phyloP scores from a whole-genome alignment of 2,113 vertebrate genomes.

The Collichthys lucidus region DNA sequence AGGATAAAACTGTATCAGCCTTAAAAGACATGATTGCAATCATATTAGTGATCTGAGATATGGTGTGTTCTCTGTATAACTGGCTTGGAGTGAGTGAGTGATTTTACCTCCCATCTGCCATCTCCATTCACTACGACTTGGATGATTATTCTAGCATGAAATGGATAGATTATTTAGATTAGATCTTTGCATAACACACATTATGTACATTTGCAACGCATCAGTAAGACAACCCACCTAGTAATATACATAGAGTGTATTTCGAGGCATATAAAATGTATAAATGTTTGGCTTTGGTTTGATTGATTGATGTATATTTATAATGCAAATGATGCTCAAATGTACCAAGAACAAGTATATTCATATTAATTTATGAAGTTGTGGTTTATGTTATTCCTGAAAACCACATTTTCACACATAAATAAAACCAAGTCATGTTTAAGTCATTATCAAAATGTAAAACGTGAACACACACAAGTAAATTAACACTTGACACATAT shows the following conservation, averaged over 20 bases:
- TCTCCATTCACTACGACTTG: neutral
- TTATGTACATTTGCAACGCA: neutral
- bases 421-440: neutral
- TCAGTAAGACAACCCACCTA: neutral
- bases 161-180: conserved; percentile 16
- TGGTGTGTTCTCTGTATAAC: neutral
- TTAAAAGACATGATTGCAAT: neutral
- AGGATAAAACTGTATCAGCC: neutral
- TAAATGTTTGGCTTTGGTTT: no score
- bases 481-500: neutral
- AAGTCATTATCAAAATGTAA: neutral
- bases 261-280: no score
- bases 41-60: neutral
- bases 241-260: neutral
- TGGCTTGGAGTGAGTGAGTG: neutral
- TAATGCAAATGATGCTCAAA: no score
- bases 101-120: neutral
- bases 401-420: neutral
- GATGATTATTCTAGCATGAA: neutral
- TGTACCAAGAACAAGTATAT: neutral
- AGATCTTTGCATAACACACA: neutral
- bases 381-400: neutral
- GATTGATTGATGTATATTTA: no score
- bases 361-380: neutral
- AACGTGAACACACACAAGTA: neutral